Evolutionary conservation across 2,113 vertebrate genomes (phyloP).

Genomic region (Marcusenius ussheri): DNA sequence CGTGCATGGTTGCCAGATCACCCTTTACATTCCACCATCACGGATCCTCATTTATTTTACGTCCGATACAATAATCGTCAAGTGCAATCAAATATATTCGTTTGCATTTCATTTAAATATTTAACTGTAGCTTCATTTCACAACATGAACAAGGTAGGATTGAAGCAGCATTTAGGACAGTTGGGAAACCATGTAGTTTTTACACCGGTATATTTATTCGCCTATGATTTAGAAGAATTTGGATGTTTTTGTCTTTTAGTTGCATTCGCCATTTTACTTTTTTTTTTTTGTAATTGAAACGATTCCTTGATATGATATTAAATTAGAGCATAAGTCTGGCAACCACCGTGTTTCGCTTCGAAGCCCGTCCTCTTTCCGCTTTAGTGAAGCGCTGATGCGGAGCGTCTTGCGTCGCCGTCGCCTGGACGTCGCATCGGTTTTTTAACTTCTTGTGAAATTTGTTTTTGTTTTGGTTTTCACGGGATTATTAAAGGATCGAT

Average conservation of each 20-base stretch:
- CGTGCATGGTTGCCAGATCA: background rate
- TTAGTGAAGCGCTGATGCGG: background rate
- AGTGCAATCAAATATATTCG: background rate
- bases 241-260: background rate
- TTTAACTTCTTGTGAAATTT: background rate
- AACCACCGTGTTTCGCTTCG: background rate
- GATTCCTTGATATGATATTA: background rate
- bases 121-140: background rate
- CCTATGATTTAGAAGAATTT: background rate
- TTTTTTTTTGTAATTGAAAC: background rate
- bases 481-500: background rate
- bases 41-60: background rate
- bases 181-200: background rate
- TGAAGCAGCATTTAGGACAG: background rate
- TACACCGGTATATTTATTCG: background rate
- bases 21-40: background rate
- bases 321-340: background rate
- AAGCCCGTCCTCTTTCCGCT: background rate
- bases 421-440: background rate
- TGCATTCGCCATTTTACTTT: background rate
- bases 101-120: background rate
- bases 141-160: background rate
- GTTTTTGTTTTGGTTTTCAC: background rate
- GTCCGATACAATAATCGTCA: background rate
- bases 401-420: slow-evolving; percentile 11